phyloP scores from a whole-genome alignment of 1,140 invertebrate species.

The Aphis gossypii region DNA sequence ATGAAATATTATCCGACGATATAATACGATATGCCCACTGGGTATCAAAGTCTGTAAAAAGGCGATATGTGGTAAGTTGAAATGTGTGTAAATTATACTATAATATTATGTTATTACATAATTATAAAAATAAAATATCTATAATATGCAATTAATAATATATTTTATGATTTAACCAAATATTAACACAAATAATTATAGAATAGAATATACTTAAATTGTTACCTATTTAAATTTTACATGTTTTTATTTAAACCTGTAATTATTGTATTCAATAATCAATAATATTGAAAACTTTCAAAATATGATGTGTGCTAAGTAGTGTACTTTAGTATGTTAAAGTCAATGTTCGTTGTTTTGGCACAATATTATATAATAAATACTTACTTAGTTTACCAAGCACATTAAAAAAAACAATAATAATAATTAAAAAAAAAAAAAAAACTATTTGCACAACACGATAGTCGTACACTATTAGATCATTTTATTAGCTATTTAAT shows the following conservation, averaged over 20 bases:
- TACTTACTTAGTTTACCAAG: background rate
- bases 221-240: background rate
- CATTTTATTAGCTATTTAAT: background rate
- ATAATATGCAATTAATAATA: background rate
- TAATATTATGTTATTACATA: background rate
- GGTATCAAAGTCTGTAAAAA: background rate
- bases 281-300: background rate
- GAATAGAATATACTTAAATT: background rate
- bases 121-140: background rate
- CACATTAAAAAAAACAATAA: background rate
- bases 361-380: background rate
- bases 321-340: background rate
- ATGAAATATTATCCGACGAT: background rate
- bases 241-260: background rate
- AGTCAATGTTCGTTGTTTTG: background rate
- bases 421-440: background rate
- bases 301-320: background rate
- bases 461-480: background rate
- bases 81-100: background rate
- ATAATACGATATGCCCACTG: background rate
- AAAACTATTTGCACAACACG: background rate
- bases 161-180: background rate
- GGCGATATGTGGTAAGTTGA: background rate
- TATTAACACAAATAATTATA: slow-evolving; percentile 10
- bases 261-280: background rate